These are phyloP conservation scores for Paralvinella palmiformis DNA, from an alignment of 1,140 invertebrate species.

Conservation along the genomic window DNA sequence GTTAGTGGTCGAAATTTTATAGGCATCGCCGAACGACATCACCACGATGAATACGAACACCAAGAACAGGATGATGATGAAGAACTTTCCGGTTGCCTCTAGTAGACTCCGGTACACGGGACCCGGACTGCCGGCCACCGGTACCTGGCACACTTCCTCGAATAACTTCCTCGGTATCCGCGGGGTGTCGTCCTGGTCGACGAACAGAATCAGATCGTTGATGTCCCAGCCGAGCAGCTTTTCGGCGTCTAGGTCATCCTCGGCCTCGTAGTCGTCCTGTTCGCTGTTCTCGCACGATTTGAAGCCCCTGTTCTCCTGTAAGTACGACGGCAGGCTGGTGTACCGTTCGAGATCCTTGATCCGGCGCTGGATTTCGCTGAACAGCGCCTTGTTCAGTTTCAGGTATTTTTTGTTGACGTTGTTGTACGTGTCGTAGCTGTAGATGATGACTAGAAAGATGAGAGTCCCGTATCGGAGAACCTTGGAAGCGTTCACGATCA, in stretches of 20 bases:
- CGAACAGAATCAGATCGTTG: constrained; percentile 39
- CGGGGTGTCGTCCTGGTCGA: constrained; percentile 42
- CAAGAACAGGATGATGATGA: constrained; percentile 43
- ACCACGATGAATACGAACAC: constrained; percentile 47
- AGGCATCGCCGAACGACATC: constrained; percentile 43
- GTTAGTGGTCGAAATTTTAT: constrained; percentile 42
- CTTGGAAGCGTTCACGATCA: constrained; percentile 34
- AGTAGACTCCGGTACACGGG: constrained; percentile 42
- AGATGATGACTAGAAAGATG: constrained; percentile 29
- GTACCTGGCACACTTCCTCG: constrained; percentile 38
- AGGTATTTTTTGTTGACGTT: constrained; percentile 30
- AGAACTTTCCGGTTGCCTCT: constrained; percentile 42
- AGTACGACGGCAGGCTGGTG: constrained; percentile 35
- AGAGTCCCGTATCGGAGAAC: constrained; percentile 31
- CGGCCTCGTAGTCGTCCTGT: constrained; percentile 5
- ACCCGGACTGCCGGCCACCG: constrained; percentile 41
- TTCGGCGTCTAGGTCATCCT: background rate
- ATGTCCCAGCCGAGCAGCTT: constrained; percentile 34
- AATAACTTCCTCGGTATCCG: constrained; percentile 40
- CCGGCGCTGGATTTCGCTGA: constrained; percentile 20
- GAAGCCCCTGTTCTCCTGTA: constrained; percentile 18
- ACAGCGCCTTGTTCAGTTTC: constrained; percentile 31
- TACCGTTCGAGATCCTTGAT: constrained; percentile 27
- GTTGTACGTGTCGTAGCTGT: constrained; percentile 29
- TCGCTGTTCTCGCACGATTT: constrained; percentile 7